Base-by-base conservation (phyloP, 92 coral and sea anemone genomes). In the Epizoanthus illoricatus region DNA sequence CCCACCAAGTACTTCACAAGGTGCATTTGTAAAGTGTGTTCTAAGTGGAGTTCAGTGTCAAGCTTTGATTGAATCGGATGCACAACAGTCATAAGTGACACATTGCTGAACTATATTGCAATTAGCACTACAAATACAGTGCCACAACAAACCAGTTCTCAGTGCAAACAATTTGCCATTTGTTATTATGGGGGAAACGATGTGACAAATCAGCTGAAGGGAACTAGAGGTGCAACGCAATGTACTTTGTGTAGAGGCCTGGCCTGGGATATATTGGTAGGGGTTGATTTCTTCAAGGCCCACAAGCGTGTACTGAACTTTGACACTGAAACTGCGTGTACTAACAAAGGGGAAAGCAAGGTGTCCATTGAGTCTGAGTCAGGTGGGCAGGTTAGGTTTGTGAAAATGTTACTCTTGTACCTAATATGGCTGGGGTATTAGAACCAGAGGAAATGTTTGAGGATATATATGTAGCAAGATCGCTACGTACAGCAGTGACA, bases 11-110 rank as follows among this genome's bases (percentile, higher is more conserved):
- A 67, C 33, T 16, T 66, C 84, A 12, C 20, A 80, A n/a, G 84
- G 84, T 43, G 84, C 75, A 43, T 80, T 66, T 66, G 55, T 80
- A 65, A 7, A 39, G 1, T 81, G 67, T 54, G 4, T 8, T 21
- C 64, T 69, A 8, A 81, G 66, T 58, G 66, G 66, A 8, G 59
- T 55, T 55, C 59, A 9, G 10, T 81, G 64, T 28, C 66, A 68
- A 8, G 85, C 85, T 54, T 81, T 81, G 20, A 42, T 81, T 60
- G 68, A 68, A 62, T 65, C 76, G 3, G 83, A 69, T 8, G 83
- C 83, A 79, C 69, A 80, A 80, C 84, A 61, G 62, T 80, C 62
- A 80, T 64, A 17, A 65, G 74, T 64, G 84, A 80, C 1, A 43
- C 18, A 55, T 3, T 80, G 2, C 36, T 1, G 36, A 12, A 39